A percentile compares a stretch with the other conserved stretches of the same genome.
These are phyloP conservation scores for Notodonta dromedarius DNA, from an alignment of 2,888 invertebrate species.

Conservation along the genomic window DNA sequence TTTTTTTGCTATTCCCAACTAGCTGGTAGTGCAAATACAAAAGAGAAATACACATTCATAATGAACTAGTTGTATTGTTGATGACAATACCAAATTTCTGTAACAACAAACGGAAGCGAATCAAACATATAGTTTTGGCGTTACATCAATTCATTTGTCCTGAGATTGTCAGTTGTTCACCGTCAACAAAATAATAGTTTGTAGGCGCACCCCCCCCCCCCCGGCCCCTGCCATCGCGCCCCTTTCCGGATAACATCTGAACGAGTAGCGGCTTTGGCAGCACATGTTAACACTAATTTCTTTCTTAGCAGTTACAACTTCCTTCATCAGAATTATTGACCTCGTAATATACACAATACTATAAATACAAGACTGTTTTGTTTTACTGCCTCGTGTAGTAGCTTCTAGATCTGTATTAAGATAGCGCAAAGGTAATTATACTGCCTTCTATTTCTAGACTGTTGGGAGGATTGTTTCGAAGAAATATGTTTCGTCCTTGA, in stretches of 20 bases:
- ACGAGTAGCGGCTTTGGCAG: background rate
- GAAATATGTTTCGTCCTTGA: background rate
- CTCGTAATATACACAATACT: background rate
- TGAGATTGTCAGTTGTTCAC: slow-evolving; percentile 1
- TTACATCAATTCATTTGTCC: slow-evolving; percentile 1
- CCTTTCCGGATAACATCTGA: background rate
- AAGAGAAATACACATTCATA: background rate
- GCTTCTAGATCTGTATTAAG: slow-evolving; percentile 1
- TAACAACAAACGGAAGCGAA: background rate
- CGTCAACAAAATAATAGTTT: slow-evolving; percentile 5
- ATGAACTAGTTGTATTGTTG: background rate
- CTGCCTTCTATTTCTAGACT: background rate
- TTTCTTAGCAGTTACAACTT: background rate
- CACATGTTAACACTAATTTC: slow-evolving; percentile 1
- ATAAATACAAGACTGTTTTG: background rate
- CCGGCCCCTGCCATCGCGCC: background rate
- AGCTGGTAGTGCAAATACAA: background rate
- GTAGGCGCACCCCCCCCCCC: slow-evolving; percentile 6
- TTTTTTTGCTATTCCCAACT: background rate
- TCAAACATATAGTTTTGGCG: background rate
- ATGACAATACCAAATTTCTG: background rate
- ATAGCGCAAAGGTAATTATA: background rate
- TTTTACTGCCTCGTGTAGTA: background rate
- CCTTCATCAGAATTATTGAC: background rate
- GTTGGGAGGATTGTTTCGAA: background rate